phyloP scores from a whole-genome alignment of 2,113 vertebrate genomes.

The Gnathonemus echidnorhynchus region DNA sequence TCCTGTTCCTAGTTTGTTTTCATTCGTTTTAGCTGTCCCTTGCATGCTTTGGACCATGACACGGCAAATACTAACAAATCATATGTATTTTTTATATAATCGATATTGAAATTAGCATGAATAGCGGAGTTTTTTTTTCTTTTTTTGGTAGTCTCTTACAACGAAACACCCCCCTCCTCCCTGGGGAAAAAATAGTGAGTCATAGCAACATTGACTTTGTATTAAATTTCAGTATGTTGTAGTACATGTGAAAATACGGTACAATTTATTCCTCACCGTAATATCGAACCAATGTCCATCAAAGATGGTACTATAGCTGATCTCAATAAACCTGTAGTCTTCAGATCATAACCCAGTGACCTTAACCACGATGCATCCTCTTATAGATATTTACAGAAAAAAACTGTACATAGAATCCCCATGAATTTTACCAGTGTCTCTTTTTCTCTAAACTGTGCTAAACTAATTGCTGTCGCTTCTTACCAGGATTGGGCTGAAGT shows the following conservation, averaged over 20 bases:
- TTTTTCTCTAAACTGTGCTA: neutral
- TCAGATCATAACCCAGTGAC: neutral
- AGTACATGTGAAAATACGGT: neutral
- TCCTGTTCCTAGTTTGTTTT: neutral
- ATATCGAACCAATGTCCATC: neutral
- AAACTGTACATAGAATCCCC: neutral
- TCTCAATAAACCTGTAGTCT: neutral
- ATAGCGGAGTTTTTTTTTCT: neutral
- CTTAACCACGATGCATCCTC: neutral
- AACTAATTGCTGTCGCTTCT: slow-evolving; percentile 33
- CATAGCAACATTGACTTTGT: neutral
- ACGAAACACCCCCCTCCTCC: neutral
- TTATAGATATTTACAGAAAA: neutral
- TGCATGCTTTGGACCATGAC: neutral
- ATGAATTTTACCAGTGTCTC: neutral
- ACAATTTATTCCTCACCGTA: neutral
- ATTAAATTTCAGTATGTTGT: neutral
- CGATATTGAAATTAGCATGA: neutral
- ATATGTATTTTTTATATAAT: neutral
- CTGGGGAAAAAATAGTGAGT: neutral
- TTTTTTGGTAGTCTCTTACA: neutral
- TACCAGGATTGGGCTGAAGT: slow-evolving; percentile 96
- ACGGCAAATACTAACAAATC: neutral
- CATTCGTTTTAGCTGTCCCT: neutral
- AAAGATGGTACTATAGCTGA: neutral